Base-by-base conservation (phyloP, 64 coral and sea anemone genomes). In the Montipora foliosa region DNA sequence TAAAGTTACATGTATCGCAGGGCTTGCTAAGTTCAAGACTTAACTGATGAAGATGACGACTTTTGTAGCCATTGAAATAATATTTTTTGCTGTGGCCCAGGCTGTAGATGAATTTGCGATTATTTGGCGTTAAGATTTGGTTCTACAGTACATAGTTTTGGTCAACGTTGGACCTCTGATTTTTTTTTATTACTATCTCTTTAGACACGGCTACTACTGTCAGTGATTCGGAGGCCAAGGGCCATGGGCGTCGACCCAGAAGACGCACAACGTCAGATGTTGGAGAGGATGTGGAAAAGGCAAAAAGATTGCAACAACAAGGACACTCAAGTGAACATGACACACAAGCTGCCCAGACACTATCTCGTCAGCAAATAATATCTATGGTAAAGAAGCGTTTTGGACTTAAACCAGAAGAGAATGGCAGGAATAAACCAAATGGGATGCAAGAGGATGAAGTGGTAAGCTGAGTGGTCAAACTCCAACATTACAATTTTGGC, bases 361-460 rank as follows among this genome's bases (percentile, higher is more conserved):
- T 97, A 47, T 92, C 91, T 44, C 90, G 96, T 46, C 96, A 95
- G 50, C 89, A 97, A 21, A 97, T 97, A 8, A 95, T 97, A 69
- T 84, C 96, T 37, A 97, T 97, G 96, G 96, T 97, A 5, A 97
- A 97, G 69, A 88, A 97, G 71, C 91, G 96, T 74, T 97, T 97
- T 97, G 96, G 96, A 84, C 74, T 97, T 61, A 90, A 83, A 68
- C 83, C 96, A 46, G 91, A 78, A 22, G 93, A 90, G 55, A 66
- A 75, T 3, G 79, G 79, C 62, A 49, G n/a, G 8, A 79, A 75
- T 14, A 88, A 95, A 17, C 88, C 93, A 53, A 90, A 88, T 85
- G 88, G 89, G 8, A 81, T 83, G 14, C 87, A 78, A 58, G 93
- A 95, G n/a, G 88, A 90, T 46, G 13, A 58, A 6, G 87, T 79